A percentile compares a stretch with the other conserved stretches of the same genome.
Conservation (phyloP, 2,113 vertebrate species). For the Coreoperca whiteheadi region DNA sequence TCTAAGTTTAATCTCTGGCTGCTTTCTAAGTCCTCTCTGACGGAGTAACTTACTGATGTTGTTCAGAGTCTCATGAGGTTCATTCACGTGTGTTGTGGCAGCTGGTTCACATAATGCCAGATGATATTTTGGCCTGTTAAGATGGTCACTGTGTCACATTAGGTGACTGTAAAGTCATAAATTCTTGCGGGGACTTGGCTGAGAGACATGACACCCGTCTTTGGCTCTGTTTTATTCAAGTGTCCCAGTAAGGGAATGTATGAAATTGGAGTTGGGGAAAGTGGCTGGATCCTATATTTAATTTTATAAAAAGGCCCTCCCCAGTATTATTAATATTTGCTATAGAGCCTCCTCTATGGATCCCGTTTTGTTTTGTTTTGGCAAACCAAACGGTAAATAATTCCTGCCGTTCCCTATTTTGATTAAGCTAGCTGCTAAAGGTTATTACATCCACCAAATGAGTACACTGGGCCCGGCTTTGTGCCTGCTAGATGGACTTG, state of each 20-base stretch:
- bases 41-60: slow-evolving; percentile 49
- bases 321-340: background rate
- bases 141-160: too few species aligned
- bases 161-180: too few species aligned
- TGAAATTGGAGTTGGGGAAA: background rate
- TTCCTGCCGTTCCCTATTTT: background rate
- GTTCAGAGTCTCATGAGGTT: slow-evolving; percentile 42
- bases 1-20: slow-evolving; percentile 53
- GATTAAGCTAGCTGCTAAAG: background rate
- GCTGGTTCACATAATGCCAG: slow-evolving; percentile 27
- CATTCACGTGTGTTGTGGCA: slow-evolving; percentile 46
- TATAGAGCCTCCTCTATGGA: background rate
- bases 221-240: background rate
- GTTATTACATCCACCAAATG: background rate
- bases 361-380: too few species aligned
- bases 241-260: background rate
- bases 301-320: background rate
- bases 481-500: background rate
- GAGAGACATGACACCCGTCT: too few species aligned
- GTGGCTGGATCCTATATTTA: background rate
- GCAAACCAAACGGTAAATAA: background rate
- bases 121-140: too few species aligned
- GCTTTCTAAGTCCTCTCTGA: slow-evolving; percentile 42
- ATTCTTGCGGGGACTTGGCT: too few species aligned
- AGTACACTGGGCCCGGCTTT: background rate